phyloP scores from a whole-genome alignment of 2,888 invertebrate genomes.

The Chrysolina americana region DNA sequence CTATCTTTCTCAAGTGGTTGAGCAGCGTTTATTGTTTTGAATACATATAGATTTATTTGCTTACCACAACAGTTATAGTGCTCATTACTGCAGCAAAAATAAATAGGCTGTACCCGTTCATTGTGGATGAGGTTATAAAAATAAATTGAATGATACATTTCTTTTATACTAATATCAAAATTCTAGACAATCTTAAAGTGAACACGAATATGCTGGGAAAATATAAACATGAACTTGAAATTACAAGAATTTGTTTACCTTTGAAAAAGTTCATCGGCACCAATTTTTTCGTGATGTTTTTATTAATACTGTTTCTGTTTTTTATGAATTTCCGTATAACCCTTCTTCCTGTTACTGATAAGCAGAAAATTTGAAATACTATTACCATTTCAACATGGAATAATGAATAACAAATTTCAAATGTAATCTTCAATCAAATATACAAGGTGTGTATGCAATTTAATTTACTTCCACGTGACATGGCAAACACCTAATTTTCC shows the following conservation, averaged over 20 bases:
- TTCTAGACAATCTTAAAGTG: constrained; percentile 8
- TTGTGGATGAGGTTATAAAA: not conserved
- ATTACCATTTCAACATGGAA: not conserved
- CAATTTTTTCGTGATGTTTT: constrained; percentile 31
- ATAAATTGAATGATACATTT: not conserved
- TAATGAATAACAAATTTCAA: no score
- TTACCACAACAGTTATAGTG: constrained; percentile 29
- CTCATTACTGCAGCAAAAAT: constrained; percentile 24
- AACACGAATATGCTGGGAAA: constrained; percentile 28
- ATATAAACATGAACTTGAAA: constrained; percentile 41
- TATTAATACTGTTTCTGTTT: not conserved
- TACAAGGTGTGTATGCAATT: no score
- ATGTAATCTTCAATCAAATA: no score
- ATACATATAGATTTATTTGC: not conserved
- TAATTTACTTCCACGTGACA: no score
- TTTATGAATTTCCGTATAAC: not conserved
- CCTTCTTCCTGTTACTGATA: not conserved
- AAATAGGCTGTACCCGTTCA: constrained; percentile 19
- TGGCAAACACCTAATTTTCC: no score
- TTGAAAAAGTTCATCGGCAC: constrained; percentile 35
- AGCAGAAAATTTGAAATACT: not conserved
- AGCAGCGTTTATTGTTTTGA: no score
- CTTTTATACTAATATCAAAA: constrained; percentile 35
- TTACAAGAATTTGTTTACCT: constrained; percentile 31
- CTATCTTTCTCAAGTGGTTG: no score